These are phyloP conservation scores for Tyto alba DNA, from an alignment of 2,113 vertebrate genomes.

Conservation along the genomic window DNA sequence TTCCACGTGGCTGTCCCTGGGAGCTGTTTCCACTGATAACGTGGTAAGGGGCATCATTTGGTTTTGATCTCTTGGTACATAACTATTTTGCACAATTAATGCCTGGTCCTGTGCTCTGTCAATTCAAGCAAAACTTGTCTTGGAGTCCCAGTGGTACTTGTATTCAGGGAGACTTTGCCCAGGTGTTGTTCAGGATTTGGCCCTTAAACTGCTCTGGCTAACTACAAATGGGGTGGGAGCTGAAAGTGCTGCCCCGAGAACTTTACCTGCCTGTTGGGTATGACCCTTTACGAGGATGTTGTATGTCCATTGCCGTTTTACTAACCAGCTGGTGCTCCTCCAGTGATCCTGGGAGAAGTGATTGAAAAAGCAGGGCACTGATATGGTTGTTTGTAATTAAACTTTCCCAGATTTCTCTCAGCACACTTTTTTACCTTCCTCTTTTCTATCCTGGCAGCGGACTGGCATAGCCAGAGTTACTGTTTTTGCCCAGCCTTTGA, in stretches of 20 bases:
- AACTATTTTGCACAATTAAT: background rate
- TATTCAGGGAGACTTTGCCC: background rate
- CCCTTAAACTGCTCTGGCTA: background rate
- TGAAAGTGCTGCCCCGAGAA: background rate
- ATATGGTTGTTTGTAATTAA: background rate
- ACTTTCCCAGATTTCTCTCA: background rate
- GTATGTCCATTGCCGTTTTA: background rate
- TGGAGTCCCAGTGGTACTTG: background rate
- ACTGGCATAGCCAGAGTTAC: background rate
- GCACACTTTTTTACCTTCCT: background rate
- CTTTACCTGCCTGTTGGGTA: background rate
- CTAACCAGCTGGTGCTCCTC: background rate
- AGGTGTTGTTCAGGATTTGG: background rate
- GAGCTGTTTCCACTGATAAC: background rate
- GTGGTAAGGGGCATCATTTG: background rate
- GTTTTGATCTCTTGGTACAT: background rate
- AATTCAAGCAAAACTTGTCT: background rate
- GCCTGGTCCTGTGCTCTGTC: background rate
- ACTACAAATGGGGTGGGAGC: background rate
- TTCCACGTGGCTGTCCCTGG: background rate
- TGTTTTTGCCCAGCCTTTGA: background rate
- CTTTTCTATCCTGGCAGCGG: background rate
- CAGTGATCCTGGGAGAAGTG: background rate
- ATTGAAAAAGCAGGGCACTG: background rate
- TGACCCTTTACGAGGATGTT: background rate